Evolutionary conservation across 1,140 invertebrate genomes (phyloP).

Genomic region (Maconellicoccus hirsutus): DNA sequence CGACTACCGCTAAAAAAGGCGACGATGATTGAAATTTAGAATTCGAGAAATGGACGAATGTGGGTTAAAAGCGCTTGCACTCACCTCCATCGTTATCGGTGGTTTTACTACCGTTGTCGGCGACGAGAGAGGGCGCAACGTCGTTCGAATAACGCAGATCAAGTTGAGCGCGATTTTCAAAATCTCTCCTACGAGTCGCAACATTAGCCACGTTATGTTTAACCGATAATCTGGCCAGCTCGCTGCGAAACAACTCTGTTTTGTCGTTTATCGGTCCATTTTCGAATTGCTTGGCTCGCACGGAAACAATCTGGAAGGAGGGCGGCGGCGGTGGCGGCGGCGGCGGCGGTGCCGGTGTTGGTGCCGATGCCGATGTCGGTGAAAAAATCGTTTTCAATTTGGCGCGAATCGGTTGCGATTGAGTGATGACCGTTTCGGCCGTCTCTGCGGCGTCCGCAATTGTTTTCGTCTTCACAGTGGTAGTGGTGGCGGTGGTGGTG

Average conservation of each 20-base stretch:
- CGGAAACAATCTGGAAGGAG: conserved; percentile 48
- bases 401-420: conserved; percentile 36
- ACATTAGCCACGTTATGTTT: conserved; percentile 61
- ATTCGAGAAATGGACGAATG: too few species aligned
- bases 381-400: conserved; percentile 29
- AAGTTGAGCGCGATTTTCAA: conserved; percentile 46
- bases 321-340: conserved; percentile 36
- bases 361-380: too few species aligned
- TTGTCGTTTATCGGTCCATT: conserved; percentile 45
- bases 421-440: conserved; percentile 32
- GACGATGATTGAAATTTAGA: background rate
- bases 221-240: conserved; percentile 53
- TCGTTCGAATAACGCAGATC: conserved; percentile 26
- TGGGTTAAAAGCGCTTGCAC: background rate
- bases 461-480: too few species aligned
- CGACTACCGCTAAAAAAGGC: conserved; percentile 21
- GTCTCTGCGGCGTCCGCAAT: background rate
- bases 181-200: conserved; percentile 56
- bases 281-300: conserved; percentile 61
- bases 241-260: conserved; percentile 56
- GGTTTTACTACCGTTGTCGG: too few species aligned
- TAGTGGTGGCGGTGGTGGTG: conserved; percentile 37
- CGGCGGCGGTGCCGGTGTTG: conserved; percentile 27
- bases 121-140: too few species aligned
- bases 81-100: background rate